Base-by-base conservation (phyloP, 2,797 vertebrate species). In the Pitangus sulphuratus region DNA sequence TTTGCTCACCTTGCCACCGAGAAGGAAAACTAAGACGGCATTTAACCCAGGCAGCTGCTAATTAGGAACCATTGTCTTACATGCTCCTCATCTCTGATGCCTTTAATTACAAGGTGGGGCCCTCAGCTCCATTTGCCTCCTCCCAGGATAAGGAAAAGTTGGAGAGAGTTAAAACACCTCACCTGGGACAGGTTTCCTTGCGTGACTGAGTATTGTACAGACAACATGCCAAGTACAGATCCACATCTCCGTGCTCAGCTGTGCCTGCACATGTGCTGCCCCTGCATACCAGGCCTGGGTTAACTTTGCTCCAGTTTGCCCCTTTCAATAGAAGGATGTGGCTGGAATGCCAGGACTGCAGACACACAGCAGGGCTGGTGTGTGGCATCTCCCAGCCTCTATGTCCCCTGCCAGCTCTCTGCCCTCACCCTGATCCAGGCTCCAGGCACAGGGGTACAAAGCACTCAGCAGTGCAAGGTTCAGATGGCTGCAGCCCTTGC, bases 31-130 rank as follows among this genome's bases (percentile, higher is more conserved):
- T 26, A 22, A 82, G 50, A 69, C 22, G 42, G 39, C 17, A 82
- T 72, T 87, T 69, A 79, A 81, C n/a, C 26, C 61, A 51, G 22
- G 1, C 78, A 90, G 60, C 54, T 61, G 61, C 37, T 82, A 45
- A 95, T 94, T 61, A 96, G 53, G 21, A 86, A 35, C 9, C 3
- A 11, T n/a, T 57, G 9, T 56, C 56, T 66, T 66, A 64, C 30
- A 19, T 21, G 12, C 31, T 45, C 26, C 72, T 91, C 44, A 15
- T 88, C 24, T 56, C 71, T 30, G 30, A 64, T 82, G 56, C 35
- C 44, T 80, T 64, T 96, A 89, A 93, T 96, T 80, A 92, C 1
- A 4, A 93, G 94, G 91, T 61, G 72, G 58, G 39, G 56, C 56
- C n/a, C 58, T 61, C 20, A 68, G 44, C 42, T 87, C 61, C 26